Base-by-base conservation (phyloP, 2,888 invertebrate genomes). In the Bellardia bayeri region DNA sequence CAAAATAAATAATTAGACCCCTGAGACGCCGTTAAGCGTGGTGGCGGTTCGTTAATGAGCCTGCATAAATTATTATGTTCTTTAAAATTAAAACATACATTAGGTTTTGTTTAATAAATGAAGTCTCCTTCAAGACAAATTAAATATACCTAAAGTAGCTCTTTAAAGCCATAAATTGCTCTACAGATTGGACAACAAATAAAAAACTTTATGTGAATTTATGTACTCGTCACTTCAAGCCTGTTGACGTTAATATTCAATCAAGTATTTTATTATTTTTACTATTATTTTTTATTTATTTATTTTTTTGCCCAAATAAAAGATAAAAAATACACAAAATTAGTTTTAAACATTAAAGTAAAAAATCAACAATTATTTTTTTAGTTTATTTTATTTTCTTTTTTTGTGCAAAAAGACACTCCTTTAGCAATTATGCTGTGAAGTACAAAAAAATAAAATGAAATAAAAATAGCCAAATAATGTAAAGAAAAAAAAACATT, bases 371-470 rank as follows among this genome's bases (percentile, higher is more conserved):
- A 66, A 66, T 69, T 69, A 69, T 45, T 69, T n/a, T 4, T 33
- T 1, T 23, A 9, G 9, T 45, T 49, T 14, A 49, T n/a, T 54
- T 56, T 8, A 7, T 56, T 45, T 11, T 45, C 7, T 45, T 45
- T 45, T 45, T 56, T 16, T 23, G 16, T 51, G 5, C 5, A 45
- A 45, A 13, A 40, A 37, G 71, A 54, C 71, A 71, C 71, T 56
- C 71, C 71, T 71, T 56, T 16, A 56, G 54, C 71, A 71, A 71
- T 71, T 71, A 56, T 40, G 16, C 37, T 71, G 51, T 56, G 56
- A 40, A 40, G 45, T n/a, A 71, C 54, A 40, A 56, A 71, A 49
- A 45, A 63, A 64, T 40, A 8, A 64, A 64, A n/a, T 30, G 7
- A 66, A 71, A 71, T 33, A 71, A 40, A 69, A 69, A 68, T 49